Evolutionary conservation across 2,113 vertebrate genomes (phyloP), one percentile per base, ranked within the genome.

Genomic region (Oryzias melastigma): DNA sequence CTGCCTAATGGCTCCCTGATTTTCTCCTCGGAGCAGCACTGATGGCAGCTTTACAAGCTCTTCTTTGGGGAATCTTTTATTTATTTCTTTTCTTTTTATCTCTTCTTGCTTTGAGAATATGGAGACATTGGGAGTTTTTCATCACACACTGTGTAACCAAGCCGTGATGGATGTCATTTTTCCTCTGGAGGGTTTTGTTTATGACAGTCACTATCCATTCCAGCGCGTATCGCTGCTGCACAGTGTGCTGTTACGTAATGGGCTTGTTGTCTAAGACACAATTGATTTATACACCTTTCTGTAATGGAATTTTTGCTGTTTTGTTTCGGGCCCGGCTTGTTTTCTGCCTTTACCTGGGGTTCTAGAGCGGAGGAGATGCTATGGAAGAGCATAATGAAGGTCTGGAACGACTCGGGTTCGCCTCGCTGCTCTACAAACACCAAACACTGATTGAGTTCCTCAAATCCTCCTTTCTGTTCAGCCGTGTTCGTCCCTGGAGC

Each of bases 101-200:
- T 45, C 53, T 61, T 77, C 67, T 69, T 66, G 52, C 12, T 0
- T 6, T 0, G 42, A 63, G 47, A 59, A 60, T 40, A 56, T 56
- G 48, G 72, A 62, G 66, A 71, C 49, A 50, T 64, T 40, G 6
- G 15, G 22, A 73, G 46, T 58, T 79, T 65, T 46, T 63, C 56
- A 58, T 71, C 65, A 50, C 53, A 61, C 48, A 13, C 59, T 3
- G 40, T 29, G 20, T 46, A 24, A 42, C 42, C 43, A 18, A 22
- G n/a, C 57, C 2, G 61, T 83, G 82, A 87, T 85, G 80, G 73
- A 85, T 85, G 82, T 75, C 78, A 76, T 66, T 73, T 68, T 81
- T 84, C 62, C 76, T 81, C 72, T 70, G 58, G 77, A 81, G 77
- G 66, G 4, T 80, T 14, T 65, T 73, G 70, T 72, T 87, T 65